Conservation (phyloP, 2,888 invertebrate genomes). For the Atethmia centrago region DNA sequence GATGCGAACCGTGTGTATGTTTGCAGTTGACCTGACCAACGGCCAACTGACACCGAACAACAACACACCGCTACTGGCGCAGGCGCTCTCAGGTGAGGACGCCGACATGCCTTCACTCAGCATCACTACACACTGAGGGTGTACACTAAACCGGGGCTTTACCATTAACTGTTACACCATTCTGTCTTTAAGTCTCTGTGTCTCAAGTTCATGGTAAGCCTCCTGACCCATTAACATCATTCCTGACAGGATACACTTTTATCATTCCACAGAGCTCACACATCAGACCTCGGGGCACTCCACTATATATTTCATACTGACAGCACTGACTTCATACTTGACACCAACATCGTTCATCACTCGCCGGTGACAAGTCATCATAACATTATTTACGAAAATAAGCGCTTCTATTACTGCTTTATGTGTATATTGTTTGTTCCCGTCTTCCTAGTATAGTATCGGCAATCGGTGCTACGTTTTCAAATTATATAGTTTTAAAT, state of each 20-base stretch:
- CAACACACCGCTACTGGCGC: slow-evolving; percentile 98
- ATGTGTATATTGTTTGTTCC: slow-evolving; percentile 51
- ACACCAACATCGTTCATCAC: slow-evolving; percentile 60
- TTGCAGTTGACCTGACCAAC: slow-evolving; percentile 98
- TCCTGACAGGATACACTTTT: slow-evolving; percentile 49
- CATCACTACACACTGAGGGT: slow-evolving; percentile 55
- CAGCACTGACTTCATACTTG: slow-evolving; percentile 47
- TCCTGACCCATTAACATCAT: slow-evolving; percentile 34
- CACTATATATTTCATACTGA: slow-evolving; percentile 43
- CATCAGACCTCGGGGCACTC: slow-evolving; percentile 39
- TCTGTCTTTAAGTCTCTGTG: slow-evolving; percentile 12
- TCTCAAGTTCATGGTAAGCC: slow-evolving; percentile 42
- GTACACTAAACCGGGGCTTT: slow-evolving; percentile 28
- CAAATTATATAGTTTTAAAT: slow-evolving; percentile 1
- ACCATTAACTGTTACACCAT: slow-evolving; percentile 38
- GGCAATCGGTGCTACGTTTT: slow-evolving; percentile 21
- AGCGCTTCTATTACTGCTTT: slow-evolving; percentile 62
- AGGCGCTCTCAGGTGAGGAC: slow-evolving; percentile 97
- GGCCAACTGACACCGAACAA: slow-evolving; percentile 99
- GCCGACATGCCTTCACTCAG: slow-evolving; percentile 70
- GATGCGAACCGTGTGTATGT: slow-evolving; percentile 92
- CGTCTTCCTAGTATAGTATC: slow-evolving; percentile 19
- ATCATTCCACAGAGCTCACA: slow-evolving; percentile 54
- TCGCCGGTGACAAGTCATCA: slow-evolving; percentile 65
- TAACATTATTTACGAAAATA: slow-evolving; percentile 63